Base-by-base conservation (phyloP, 2,888 invertebrate species). In the Adelognathus sp. region DNA sequence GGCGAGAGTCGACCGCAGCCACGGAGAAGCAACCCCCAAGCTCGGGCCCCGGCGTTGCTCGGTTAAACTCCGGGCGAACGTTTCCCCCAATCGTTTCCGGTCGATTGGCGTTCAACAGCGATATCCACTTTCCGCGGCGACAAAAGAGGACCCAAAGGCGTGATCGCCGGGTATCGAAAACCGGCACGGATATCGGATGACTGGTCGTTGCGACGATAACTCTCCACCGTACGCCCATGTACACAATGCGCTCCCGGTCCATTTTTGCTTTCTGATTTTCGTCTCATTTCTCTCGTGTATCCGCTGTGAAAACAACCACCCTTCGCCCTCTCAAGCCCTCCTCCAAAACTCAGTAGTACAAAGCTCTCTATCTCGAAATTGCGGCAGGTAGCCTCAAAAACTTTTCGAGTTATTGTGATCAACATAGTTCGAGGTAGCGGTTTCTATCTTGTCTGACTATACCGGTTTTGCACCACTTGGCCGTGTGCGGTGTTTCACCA, bases 101-200 rank as follows among this genome's bases (percentile, higher is more conserved):
- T 84, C 87, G 85, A 87, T 86, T 86, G 85, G 70, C 81, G 82
- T 81, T 81, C 82, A 83, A 84, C 85, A 84, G 76, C 79, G 82
- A 83, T 87, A 86, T 85, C 83, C 84, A 86, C 86, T 88, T 85
- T 76, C 76, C 75, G 29, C 73, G 63, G 63, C 80, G 81, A 85
- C 81, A 83, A 83, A 83, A 83, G 83, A 79, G 71, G 41, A n/a
- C 70, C 64, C 64, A 66, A 44, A 33, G 66, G 70, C 39, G 46
- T 41, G 72, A 80, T 63, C 46, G 46, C 64, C 44, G 63, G 61
- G 61, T 73, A 72, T 81, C 81, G 78, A 84, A 84, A 82, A 84
- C 84, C 82, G 73, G 63, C 75, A 73, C 79, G 81, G 82, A 84
- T 84, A 85, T 84, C 82, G 81, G 80, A 83, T 83, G 83, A 84